Base-by-base conservation (phyloP, 2,113 vertebrate genomes). In the Rousettus leschenaultii region DNA sequence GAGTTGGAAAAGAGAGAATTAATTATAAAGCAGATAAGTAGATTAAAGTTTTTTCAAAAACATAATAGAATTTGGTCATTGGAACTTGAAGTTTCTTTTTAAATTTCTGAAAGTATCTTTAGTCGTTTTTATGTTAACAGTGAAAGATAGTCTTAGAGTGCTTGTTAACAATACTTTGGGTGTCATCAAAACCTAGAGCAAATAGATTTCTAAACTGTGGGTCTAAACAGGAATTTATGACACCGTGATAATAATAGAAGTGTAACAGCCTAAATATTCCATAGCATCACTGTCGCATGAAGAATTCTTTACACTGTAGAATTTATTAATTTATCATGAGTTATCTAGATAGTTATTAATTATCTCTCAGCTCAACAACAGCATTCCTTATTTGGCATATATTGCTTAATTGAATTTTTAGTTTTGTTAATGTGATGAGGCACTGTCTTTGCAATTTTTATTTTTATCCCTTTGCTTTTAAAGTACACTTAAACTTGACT, bases 391-490 rank as follows among this genome's bases (percentile, higher is more conserved):
- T 82, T 94, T 89, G 82, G 71, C 70, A 95, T 35, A 88, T 96
- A 53, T 66, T 94, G 33, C 40, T 51, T 92, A 89, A 79, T 85
- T 71, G 30, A 91, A 70, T 89, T 87, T 77, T n/a, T 77, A 85
- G 33, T 93, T 97, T 89, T 74, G 51, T 84, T 96, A 85, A 55
- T 97, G 15, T 90, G 63, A 70, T 65, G 57, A 95, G 90, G 30
- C 55, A 89, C 24, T 92, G 97, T 57, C 68, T 91, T 96, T 95
- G 43, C 35, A 90, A 77, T 93, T 97, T 94, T 91, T 73, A 86
- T 63, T 83, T 96, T 95, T 93, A 86, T 85, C 43, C 35, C 43
- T 95, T 95, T 63, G 63, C 68, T 94, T 91, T 43, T 90, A 61
- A 96, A 93, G 38, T 87, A 86, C 4, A 75, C 6, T 35, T 61